A percentile compares a stretch with the other conserved stretches of the same genome.
These are phyloP conservation scores for Onychomys torridus DNA, from an alignment of 2,797 vertebrate genomes.

Conservation along the genomic window DNA sequence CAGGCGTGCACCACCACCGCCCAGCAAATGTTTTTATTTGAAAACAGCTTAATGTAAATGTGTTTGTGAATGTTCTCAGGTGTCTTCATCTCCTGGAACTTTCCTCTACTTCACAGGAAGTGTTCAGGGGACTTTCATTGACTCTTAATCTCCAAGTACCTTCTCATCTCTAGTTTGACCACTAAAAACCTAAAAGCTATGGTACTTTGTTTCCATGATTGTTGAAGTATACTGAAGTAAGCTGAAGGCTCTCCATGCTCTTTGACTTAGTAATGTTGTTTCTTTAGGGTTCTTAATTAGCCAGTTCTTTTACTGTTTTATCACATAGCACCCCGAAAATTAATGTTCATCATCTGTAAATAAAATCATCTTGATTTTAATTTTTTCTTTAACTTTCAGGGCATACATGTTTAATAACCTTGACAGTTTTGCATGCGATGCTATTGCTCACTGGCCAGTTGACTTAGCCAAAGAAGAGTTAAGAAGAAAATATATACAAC, in stretches of 20 bases:
- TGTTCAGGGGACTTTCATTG: neutral
- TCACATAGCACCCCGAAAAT: conserved; percentile 5
- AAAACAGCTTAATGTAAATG: neutral
- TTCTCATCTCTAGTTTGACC: conserved; percentile 14
- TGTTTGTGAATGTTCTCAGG: neutral
- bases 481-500: conserved; percentile 53
- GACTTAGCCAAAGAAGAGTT: conserved; percentile 66
- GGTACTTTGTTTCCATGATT: neutral
- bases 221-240: neutral
- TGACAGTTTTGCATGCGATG: conserved; percentile 67
- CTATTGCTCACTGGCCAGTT: conserved; percentile 59
- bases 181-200: neutral
- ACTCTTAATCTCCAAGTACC: conserved; percentile 35
- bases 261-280: conserved; percentile 50
- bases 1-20: too few relatives aligned
- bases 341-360: conserved; percentile 39
- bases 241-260: neutral
- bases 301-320: neutral
- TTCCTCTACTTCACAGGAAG: neutral
- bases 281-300: conserved; percentile 1
- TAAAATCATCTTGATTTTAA: conserved; percentile 61
- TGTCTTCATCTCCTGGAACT: conserved; percentile 1
- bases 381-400: conserved; percentile 79
- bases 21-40: neutral
- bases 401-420: conserved; percentile 32